Percentiles rank a stretch among this genome's conserved stretches.
Evolutionary conservation across 2,797 vertebrate genomes (phyloP).

Genomic region (Enteromius radiatus): DNA sequence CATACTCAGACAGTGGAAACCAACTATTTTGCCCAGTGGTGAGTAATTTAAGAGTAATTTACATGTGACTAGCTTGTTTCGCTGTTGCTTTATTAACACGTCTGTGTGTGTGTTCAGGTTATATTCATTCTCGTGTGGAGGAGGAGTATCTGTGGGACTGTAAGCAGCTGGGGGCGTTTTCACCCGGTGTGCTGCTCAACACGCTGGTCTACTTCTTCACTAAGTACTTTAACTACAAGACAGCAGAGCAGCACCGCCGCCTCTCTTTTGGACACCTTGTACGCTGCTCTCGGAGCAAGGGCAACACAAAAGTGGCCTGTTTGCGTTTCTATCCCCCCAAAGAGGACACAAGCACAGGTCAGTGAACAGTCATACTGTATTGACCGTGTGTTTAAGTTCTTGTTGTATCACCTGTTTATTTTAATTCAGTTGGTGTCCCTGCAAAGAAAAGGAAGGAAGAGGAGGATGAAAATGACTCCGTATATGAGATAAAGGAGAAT

Average conservation of each 20-base stretch:
- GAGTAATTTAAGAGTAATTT: conserved; percentile 63
- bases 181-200: conserved; percentile 96
- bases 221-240: conserved; percentile 93
- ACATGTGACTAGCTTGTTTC: background rate
- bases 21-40: conserved; percentile 90
- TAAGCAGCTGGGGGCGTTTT: conserved; percentile 96
- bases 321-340: conserved; percentile 92
- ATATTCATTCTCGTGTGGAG: conserved; percentile 92
- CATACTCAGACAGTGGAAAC: conserved; percentile 89
- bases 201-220: conserved; percentile 98
- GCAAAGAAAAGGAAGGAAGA: conserved; percentile 88
- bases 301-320: conserved; percentile 89
- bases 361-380: conserved; percentile 43
- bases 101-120: conserved; percentile 75
- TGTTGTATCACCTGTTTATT: background rate
- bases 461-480: conserved; percentile 83
- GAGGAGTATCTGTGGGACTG: conserved; percentile 98
- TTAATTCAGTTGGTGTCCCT: conserved; percentile 69
- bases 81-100: background rate
- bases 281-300: conserved; percentile 89
- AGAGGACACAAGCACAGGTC: conserved; percentile 70
- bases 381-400: conserved; percentile 12
- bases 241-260: conserved; percentile 90
- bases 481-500: conserved; percentile 96
- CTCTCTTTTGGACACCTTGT: conserved; percentile 96